Base-by-base conservation (phyloP, 2,888 invertebrate genomes). In the Caradrina kadenii region DNA sequence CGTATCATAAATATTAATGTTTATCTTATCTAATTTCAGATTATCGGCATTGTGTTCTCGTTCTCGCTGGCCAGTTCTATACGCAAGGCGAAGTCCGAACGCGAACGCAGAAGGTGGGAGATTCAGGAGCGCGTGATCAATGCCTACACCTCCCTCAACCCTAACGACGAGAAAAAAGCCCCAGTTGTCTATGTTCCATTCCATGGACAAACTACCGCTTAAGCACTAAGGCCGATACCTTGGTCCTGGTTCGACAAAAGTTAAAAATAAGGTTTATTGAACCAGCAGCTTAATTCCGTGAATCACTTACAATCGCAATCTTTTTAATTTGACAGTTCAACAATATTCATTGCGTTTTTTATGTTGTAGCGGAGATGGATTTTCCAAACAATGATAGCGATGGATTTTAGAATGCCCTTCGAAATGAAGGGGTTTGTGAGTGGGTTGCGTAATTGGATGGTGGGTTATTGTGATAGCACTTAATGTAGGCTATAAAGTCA, bases 51-150 rank as follows among this genome's bases (percentile, higher is more conserved):
- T 61, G 96, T 98, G 76, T 98, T 99, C 89, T 98, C 99, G 2
- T 98, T 98, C 91, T 98, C 98, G 94, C 94, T 99, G 91, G 99
- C 98, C 70, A 97, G 97, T 88, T 97, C 98, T 3, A 98, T 99
- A 88, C 97, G 98, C 72, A 96, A 97, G 76, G 97, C 98, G 73
- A 98, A 98, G 91, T 97, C 97, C 0, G 97, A 97, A 83, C 96
- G 97, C 50, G 97, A 97, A 86, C 96, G 97, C 68, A 96, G 97
- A 63, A 96, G 97, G 63, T 97, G 97, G 97, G 97, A 98, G 90
- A 95, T 97, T 73, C 96, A 97, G 77, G 96, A 97, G 80, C 96
- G 96, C 49, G 93, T 96, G 82, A 94, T 96, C 73, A 96, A 96
- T 78, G 93, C 95, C 1, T 93, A 95, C 90, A 95, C 95, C 10